phyloP scores from a whole-genome alignment of 1,140 invertebrate genomes.

The Drosophila simulans region DNA sequence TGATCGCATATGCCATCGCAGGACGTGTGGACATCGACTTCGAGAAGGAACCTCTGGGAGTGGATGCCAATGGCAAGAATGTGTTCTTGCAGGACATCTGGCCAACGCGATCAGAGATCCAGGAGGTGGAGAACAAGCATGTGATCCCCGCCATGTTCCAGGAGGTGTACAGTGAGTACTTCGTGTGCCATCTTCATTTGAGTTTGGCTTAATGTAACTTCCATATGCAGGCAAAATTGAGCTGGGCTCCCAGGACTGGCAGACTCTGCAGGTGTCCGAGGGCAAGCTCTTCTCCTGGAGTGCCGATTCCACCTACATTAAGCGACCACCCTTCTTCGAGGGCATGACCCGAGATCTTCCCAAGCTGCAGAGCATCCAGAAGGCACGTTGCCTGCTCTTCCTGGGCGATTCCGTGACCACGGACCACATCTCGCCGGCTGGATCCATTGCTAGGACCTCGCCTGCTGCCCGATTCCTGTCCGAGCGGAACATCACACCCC shows the following conservation, averaged over 20 bases:
- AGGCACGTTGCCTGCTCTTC: constrained; percentile 92
- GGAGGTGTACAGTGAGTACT: constrained; percentile 88
- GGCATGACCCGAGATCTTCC: constrained; percentile 90
- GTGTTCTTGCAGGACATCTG: constrained; percentile 97
- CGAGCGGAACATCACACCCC: constrained; percentile 92
- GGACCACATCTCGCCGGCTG: constrained; percentile 99
- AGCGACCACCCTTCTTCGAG: constrained; percentile 98
- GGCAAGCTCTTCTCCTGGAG: constrained; percentile 97
- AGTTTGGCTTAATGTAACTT: not conserved
- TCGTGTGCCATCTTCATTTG: not conserved
- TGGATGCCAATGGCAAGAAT: constrained; percentile 87
- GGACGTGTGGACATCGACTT: constrained; percentile 98
- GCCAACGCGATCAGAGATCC: constrained; percentile 96
- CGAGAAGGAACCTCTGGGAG: constrained; percentile 94
- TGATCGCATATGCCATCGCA: constrained; percentile 98
- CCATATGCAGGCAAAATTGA: constrained; percentile 89
- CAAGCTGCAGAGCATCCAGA: constrained; percentile 86
- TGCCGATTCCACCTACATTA: constrained; percentile 96
- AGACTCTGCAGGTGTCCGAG: constrained; percentile 91
- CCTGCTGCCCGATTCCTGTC: constrained; percentile 96
- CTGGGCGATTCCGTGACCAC: constrained; percentile 98
- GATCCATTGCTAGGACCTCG: constrained; percentile 97
- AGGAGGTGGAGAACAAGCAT: constrained; percentile 93
- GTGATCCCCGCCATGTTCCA: constrained; percentile 99
- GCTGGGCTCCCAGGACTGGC: constrained; percentile 94